Evolutionary conservation across 2,888 invertebrate genomes (phyloP), one percentile per base, ranked within the genome.

Genomic region (Agriopis marginaria): DNA sequence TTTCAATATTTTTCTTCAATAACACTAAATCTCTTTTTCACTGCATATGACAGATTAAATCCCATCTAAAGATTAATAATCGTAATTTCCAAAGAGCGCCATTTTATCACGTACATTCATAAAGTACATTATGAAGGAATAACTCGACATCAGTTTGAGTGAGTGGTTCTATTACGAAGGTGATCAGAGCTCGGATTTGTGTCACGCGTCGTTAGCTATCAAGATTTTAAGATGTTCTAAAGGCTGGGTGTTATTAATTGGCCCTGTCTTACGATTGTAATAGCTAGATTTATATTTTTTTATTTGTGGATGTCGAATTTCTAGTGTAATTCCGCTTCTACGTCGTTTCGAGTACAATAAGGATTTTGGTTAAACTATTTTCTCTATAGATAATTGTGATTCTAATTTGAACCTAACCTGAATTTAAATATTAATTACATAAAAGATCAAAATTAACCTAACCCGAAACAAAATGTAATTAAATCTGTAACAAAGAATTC

Each of bases 91-190:
- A 12, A 68, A 68, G 69, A 74, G 70, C 58, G 45, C 59, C 53
- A 54, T 70, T 70, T 73, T 75, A 76, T 72, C 49, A 69, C 68
- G 42, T n/a, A 63, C 73, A 75, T 76, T 72, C 68, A 60, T 76
- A 42, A 75, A 69, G 58, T 66, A 68, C 68, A 76, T 66, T 64
- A 69, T 58, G 68, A 68, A 69, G 72, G 61, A 70, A 75, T 73
- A 68, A 61, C 61, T 70, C 67, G 66, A 71, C 71, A 14, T 49
- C 47, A 61, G 32, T 44, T 60, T 75, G 76, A 75, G 53, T 66
- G 61, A 76, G 69, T 54, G 65, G 53, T 69, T 67, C 64, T 72
- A 75, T 75, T 72, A 73, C 50, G 55, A 55, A 66, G 40, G 70
- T 71, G 67, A 74, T 74, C 71, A 73, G 17, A 44, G 42, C 55